phyloP scores from a whole-genome alignment of 2,797 vertebrate genomes.

The Alcedo quadribrachys region DNA sequence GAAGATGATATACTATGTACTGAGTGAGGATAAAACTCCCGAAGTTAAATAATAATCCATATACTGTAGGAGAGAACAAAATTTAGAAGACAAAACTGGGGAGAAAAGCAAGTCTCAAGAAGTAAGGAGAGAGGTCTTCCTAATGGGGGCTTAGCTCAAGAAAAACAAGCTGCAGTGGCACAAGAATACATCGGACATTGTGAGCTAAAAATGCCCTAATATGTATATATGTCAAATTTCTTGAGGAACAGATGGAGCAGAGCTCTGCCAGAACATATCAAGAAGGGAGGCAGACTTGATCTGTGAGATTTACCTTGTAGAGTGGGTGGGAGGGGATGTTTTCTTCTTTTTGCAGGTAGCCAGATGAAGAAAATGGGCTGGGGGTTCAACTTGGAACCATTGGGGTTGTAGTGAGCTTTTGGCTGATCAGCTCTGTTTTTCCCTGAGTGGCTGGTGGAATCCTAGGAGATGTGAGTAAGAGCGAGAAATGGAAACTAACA shows the following conservation, averaged over 20 bases:
- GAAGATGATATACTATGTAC: background rate
- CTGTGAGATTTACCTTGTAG: background rate
- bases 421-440: accelerated
- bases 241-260: background rate
- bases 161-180: background rate
- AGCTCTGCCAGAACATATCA: background rate
- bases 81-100: background rate
- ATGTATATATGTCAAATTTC: background rate
- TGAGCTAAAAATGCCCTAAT: background rate
- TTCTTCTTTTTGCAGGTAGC: background rate
- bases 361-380: background rate
- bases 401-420: background rate
- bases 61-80: background rate
- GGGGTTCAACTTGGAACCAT: accelerated
- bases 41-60: background rate
- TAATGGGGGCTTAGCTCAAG: background rate
- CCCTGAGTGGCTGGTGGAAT: background rate
- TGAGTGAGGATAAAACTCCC: background rate
- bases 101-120: background rate
- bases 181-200: background rate
- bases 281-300: background rate
- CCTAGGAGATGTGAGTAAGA: accelerated
- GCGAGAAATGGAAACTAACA: background rate
- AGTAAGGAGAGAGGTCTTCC: background rate
- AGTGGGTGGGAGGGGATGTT: background rate